phyloP scores from a whole-genome alignment of 2,797 vertebrate genomes.

The Crocodylus rhombifer region DNA sequence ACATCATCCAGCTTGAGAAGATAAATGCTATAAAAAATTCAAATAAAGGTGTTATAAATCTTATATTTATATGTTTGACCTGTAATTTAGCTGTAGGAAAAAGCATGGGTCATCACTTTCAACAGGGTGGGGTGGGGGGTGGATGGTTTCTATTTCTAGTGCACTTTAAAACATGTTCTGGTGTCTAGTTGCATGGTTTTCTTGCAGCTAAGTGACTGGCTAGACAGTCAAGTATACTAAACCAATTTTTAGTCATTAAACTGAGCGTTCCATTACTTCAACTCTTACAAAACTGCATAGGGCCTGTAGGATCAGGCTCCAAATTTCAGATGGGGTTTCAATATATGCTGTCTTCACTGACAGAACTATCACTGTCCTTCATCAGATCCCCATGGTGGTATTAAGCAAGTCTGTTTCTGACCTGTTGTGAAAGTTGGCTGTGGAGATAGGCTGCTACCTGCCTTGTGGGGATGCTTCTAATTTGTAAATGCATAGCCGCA shows the following conservation, averaged over 20 bases:
- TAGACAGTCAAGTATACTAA: not conserved
- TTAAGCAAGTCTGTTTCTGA: not conserved
- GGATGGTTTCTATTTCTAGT: slow-evolving; percentile 20
- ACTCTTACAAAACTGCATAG: not conserved
- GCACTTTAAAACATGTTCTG: rapidly evolving
- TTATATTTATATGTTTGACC: not conserved
- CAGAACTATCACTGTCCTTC: not conserved
- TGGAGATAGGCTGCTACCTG: not conserved
- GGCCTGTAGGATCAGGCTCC: not conserved
- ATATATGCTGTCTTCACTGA: not conserved
- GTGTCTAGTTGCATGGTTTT: not conserved
- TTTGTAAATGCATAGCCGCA: not conserved
- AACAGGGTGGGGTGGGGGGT: not conserved
- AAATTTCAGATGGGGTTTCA: not conserved
- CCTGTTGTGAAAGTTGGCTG: rapidly evolving
- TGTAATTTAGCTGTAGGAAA: not conserved
- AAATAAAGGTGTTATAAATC: not conserved
- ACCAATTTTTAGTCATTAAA: not conserved
- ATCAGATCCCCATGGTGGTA: not conserved
- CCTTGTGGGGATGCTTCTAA: not conserved
- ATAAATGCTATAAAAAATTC: not conserved
- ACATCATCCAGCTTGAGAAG: slow-evolving; percentile 49
- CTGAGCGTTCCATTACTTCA: not conserved
- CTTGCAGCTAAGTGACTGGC: slow-evolving; percentile 9
- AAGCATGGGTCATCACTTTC: slow-evolving; percentile 14